Percentiles rank a stretch among this genome's conserved stretches.
Evolutionary conservation across 2,797 vertebrate genomes (phyloP).

Genomic region (Taeniopygia guttata): DNA sequence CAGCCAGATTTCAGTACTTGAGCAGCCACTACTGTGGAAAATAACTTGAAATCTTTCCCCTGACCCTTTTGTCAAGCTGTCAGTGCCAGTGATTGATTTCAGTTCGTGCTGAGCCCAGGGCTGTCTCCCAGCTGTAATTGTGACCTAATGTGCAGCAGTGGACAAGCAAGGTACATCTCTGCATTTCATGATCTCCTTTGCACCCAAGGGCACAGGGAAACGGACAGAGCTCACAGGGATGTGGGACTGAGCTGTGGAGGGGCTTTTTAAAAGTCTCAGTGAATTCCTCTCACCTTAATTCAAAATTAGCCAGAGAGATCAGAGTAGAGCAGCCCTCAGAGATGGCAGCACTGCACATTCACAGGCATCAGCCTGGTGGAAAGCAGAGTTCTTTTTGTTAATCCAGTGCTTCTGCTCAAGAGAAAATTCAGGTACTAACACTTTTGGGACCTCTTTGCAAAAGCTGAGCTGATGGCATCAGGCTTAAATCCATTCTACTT

Average conservation of each 20-base stretch:
- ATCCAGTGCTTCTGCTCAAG: background rate
- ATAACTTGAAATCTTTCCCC: background rate
- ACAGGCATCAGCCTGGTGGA: background rate
- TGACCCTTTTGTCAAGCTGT: background rate
- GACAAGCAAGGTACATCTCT: background rate
- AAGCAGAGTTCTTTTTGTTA: background rate
- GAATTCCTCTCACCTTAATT: background rate
- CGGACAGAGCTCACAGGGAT: background rate
- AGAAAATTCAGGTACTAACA: background rate
- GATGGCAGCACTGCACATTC: background rate
- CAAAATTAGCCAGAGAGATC: background rate
- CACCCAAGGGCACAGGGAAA: background rate
- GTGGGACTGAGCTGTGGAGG: rapidly evolving
- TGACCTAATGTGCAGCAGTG: background rate
- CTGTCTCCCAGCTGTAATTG: background rate
- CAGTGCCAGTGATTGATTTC: background rate
- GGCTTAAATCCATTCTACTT: background rate
- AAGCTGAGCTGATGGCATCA: background rate
- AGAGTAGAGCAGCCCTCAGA: background rate
- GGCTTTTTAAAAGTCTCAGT: background rate
- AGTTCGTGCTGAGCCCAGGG: background rate
- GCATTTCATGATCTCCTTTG: background rate
- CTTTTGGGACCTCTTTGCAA: background rate
- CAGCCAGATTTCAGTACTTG: background rate
- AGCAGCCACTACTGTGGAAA: background rate